These are phyloP conservation scores for Gonocerus acuteangulatus DNA, from an alignment of 2,888 invertebrate species.

Conservation along the genomic window DNA sequence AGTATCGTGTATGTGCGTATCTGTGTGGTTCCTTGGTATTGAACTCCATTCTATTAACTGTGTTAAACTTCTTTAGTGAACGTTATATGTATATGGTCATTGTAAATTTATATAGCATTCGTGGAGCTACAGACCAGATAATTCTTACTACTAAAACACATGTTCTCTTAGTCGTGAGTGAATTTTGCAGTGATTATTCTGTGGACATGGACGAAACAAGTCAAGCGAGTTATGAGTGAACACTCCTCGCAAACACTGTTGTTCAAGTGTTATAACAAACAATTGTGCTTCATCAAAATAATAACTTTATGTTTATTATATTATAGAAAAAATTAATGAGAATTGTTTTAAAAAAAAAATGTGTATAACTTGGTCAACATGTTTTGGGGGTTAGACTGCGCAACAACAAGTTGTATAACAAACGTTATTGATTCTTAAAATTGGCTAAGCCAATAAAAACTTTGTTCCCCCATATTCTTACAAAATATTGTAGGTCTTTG, in stretches of 20 bases:
- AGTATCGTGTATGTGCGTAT: conserved; percentile 21
- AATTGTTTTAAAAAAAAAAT: conserved; percentile 17
- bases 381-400: conserved; percentile 13
- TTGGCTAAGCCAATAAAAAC: conserved; percentile 19
- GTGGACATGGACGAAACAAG: background rate
- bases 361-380: conserved; percentile 18
- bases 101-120: conserved; percentile 12
- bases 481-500: conserved; percentile 15
- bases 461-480: conserved; percentile 16
- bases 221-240: conserved; percentile 5
- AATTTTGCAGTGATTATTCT: background rate
- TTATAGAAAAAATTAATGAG: conserved; percentile 22
- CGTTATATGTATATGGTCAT: conserved; percentile 6
- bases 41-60: conserved; percentile 18
- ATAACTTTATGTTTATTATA: conserved; percentile 16
- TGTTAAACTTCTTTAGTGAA: conserved; percentile 21
- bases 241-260: conserved; percentile 11
- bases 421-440: conserved; percentile 5
- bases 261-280: conserved; percentile 21
- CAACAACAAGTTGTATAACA: conserved; percentile 15
- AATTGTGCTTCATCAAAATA: conserved; percentile 12
- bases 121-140: conserved; percentile 13
- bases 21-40: conserved; percentile 22
- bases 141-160: conserved; percentile 1
- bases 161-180: conserved; percentile 13